Percentiles rank a stretch among this genome's conserved stretches.
Evolutionary conservation across 2,113 vertebrate species (phyloP).

Genomic region (Elephas maximus): DNA sequence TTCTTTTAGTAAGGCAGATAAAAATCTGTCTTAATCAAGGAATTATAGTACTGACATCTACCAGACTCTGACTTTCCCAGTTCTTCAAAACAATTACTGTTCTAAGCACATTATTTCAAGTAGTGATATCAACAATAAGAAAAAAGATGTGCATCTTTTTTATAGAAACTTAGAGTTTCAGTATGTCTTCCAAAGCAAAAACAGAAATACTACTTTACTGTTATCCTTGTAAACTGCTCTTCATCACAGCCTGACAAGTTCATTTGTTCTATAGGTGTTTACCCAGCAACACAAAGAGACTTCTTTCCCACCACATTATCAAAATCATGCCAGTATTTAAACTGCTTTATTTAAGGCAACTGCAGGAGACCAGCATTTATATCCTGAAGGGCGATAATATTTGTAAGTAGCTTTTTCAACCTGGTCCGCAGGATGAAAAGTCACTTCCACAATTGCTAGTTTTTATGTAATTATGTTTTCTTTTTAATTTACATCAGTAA

Average conservation of each 20-base stretch:
- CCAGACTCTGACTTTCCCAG: not conserved
- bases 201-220: not conserved
- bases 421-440: not conserved
- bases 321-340: slow-evolving; percentile 40
- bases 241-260: slow-evolving; percentile 6
- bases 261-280: slow-evolving; percentile 38
- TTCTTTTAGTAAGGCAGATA: not conserved
- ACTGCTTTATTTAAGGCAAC: not conserved
- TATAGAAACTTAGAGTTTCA: not conserved
- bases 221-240: slow-evolving; percentile 27
- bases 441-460: not conserved
- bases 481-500: not conserved
- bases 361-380: not conserved
- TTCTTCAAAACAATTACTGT: not conserved
- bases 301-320: not conserved
- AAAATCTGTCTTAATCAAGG: slow-evolving; percentile 63
- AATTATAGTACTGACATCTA: slow-evolving; percentile 33
- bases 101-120: slow-evolving; percentile 22
- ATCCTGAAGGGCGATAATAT: not conserved
- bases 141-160: not conserved
- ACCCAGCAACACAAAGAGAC: not conserved
- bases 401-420: not conserved
- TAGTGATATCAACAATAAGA: slow-evolving; percentile 31
- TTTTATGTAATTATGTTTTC: not conserved
- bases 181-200: slow-evolving; percentile 45